phyloP scores from a whole-genome alignment of 2,888 invertebrate species.

The Galerucella calmariensis region DNA sequence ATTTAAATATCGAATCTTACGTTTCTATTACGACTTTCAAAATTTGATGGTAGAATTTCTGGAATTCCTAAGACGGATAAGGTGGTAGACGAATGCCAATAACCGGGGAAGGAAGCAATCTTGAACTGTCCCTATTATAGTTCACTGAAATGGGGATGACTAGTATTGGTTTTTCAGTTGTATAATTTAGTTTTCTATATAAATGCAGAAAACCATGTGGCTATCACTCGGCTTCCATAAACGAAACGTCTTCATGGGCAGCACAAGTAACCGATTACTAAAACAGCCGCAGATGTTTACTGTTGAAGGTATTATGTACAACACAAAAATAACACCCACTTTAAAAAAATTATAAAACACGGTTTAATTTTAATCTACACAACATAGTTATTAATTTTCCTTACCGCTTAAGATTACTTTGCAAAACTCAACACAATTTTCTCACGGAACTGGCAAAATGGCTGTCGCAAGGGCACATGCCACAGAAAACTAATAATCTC shows the following conservation, averaged over 20 bases:
- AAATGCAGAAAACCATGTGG: constrained; percentile 68
- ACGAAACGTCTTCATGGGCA: constrained; percentile 59
- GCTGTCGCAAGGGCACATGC: constrained; percentile 77
- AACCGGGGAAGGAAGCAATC: constrained; percentile 44
- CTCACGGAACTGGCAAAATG: constrained; percentile 76
- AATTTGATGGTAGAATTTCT: constrained; percentile 18
- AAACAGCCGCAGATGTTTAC: constrained; percentile 56
- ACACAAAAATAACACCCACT: constrained; percentile 51
- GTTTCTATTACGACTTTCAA: constrained; percentile 5
- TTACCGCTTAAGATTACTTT: constrained; percentile 71
- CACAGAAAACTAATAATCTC: constrained; percentile 70
- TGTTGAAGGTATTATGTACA: constrained; percentile 46
- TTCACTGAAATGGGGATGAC: constrained; percentile 45
- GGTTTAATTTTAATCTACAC: constrained; percentile 51
- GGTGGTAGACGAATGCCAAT: constrained; percentile 41
- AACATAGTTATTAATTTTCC: constrained; percentile 58
- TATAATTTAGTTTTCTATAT: constrained; percentile 37
- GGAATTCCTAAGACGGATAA: constrained; percentile 27
- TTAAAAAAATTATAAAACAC: constrained; percentile 49
- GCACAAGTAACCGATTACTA: constrained; percentile 55
- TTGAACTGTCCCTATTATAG: constrained; percentile 43
- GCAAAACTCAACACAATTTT: constrained; percentile 73
- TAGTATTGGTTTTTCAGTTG: constrained; percentile 39
- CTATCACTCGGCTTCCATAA: constrained; percentile 63
- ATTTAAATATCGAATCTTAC: constrained; percentile 5